Evolutionary conservation across 2,888 invertebrate species (phyloP), one percentile per base, ranked within the genome.

Genomic region (Heliconius ismenius): DNA sequence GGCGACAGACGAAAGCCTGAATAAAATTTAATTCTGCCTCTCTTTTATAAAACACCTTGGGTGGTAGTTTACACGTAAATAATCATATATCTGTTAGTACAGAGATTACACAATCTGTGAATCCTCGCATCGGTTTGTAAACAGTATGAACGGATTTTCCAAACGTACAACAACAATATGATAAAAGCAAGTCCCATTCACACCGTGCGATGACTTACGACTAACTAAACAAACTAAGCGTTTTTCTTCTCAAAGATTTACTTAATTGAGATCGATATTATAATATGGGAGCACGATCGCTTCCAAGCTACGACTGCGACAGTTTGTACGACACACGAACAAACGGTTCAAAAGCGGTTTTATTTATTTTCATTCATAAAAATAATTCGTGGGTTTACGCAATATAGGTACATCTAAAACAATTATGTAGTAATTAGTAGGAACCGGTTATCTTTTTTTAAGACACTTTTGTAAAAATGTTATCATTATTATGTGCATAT

Each of bases 141-240:
- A 91, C 85, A 80, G 86, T 84, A 83, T 83, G 39, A 83, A 85
- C 85, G 91, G 92, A 87, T 90, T 92, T 92, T 87, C 92, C 92
- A 88, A 87, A 89, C 87, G 86, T 85, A 80, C 79, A 85, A 82
- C 81, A 82, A 87, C 84, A 91, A 91, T 91, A 79, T 79, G 82
- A 82, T 83, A 82, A 68, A 73, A 49, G n/a, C 26, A 74, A 60
- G 75, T 43, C 78, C 78, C 79, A 74, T 75, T 60, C 67, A 72
- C 70, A 75, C 78, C 76, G 79, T 75, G 76, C 79, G 79, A 69
- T 74, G 74, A 60, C 75, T 79, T 63, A 65, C 75, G 62, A 70
- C 13, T 65, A 78, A 75, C 79, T 74, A 75, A 75, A 70, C 76
- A 79, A 68, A 79, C 78, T 78, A 78, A 76, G 76, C 78, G 63